These are phyloP conservation scores for Strongylocentrotus purpuratus DNA, from an alignment of 35 echinoderm and acorn worm species.

Conservation along the genomic window DNA sequence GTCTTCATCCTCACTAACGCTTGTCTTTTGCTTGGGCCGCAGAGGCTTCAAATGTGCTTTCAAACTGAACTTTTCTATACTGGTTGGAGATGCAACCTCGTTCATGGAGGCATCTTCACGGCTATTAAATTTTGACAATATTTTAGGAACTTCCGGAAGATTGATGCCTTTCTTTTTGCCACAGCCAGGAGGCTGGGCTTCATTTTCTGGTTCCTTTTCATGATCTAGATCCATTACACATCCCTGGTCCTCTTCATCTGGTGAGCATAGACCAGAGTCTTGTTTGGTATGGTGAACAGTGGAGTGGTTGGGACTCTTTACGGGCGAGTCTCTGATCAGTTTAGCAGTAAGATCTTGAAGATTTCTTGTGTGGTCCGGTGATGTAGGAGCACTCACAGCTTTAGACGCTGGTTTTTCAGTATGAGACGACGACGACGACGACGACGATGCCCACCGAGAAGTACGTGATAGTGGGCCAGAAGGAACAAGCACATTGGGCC, in stretches of 20 bases:
- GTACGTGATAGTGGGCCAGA: neutral
- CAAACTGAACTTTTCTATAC: constrained; percentile 64
- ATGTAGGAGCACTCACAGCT: constrained; percentile 60
- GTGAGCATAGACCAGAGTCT: constrained; percentile 51
- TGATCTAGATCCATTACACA: constrained; percentile 56
- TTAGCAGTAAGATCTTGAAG: constrained; percentile 66
- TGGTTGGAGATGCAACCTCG: constrained; percentile 38
- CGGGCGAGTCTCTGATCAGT: constrained; percentile 40
- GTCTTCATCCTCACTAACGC: constrained; percentile 39
- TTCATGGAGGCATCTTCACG: constrained; percentile 34
- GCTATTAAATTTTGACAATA: constrained; percentile 44
- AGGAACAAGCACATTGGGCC: constrained; percentile 49
- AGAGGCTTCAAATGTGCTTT: constrained; percentile 68
- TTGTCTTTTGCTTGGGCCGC: constrained; percentile 49
- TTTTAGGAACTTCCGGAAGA: constrained; percentile 60
- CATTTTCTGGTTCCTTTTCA: constrained; percentile 46
- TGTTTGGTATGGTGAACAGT: constrained; percentile 31
- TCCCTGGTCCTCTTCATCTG: constrained; percentile 66
- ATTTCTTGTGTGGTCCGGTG: constrained; percentile 54
- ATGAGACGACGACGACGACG: neutral
- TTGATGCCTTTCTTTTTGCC: constrained; percentile 53
- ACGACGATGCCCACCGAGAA: constrained; percentile 18
- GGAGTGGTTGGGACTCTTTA: constrained; percentile 31
- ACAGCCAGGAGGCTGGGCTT: constrained; percentile 25
- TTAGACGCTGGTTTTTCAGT: constrained; percentile 40